Evolutionary conservation across 1,140 invertebrate genomes (phyloP).

Genomic region (Meloidogyne hapla): DNA sequence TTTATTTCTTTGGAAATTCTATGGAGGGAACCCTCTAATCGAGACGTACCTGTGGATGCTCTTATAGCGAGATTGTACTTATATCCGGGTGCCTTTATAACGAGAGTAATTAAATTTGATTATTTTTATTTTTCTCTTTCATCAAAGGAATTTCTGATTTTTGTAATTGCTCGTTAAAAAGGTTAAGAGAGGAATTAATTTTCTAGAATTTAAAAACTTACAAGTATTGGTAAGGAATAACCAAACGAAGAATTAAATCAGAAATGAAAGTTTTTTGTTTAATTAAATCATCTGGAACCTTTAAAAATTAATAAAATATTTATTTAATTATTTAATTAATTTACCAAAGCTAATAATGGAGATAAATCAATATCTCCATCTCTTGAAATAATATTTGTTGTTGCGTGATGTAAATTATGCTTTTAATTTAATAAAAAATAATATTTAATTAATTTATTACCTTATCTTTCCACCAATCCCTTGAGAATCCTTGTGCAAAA

Average conservation of each 20-base stretch:
- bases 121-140: no score
- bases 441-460: not conserved
- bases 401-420: conserved; percentile 62
- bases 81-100: no score
- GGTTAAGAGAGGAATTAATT: no score
- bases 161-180: no score
- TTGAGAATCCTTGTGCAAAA: conserved; percentile 59
- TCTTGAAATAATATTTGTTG: conserved; percentile 62
- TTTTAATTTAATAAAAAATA: not conserved
- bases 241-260: conserved; percentile 54
- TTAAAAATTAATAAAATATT: not conserved
- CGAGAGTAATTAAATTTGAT: no score
- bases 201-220: conserved; percentile 20
- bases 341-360: conserved; percentile 56
- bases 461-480: conserved; percentile 64
- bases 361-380: conserved; percentile 62
- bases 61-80: no score
- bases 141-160: no score
- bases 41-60: no score
- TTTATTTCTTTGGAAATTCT: no score
- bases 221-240: conserved; percentile 58
- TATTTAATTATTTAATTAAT: conserved; percentile 24
- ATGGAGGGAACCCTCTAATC: no score
- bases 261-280: conserved; percentile 60
- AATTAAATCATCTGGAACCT: conserved; percentile 48